A percentile compares a stretch with the other conserved stretches of the same genome.
Evolutionary conservation across 2,888 invertebrate genomes (phyloP).

Genomic region (Phengaris arion): DNA sequence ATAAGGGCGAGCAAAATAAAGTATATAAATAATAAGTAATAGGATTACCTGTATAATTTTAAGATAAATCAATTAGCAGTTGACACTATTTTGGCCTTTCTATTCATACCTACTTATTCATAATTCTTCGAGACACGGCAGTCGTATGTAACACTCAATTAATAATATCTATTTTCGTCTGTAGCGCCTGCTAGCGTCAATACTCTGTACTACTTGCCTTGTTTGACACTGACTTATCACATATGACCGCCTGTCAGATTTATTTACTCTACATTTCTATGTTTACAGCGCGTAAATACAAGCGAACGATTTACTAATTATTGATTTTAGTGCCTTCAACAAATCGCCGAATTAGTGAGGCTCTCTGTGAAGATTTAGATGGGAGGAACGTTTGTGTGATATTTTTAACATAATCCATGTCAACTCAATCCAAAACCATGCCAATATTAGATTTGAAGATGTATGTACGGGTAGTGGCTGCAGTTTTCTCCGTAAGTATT

Average conservation of each 20-base stretch:
- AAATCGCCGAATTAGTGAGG: constrained; percentile 10
- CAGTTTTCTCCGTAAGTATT: constrained; percentile 68
- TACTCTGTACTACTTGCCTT: neutral
- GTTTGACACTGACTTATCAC: constrained; percentile 33
- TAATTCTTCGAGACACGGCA: neutral
- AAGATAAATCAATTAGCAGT: neutral
- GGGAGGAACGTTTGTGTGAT: constrained; percentile 2
- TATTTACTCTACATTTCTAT: constrained; percentile 28
- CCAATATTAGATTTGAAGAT: constrained; percentile 64
- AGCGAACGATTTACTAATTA: constrained; percentile 15
- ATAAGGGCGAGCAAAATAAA: too few species aligned
- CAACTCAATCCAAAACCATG: constrained; percentile 65
- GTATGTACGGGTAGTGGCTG: constrained; percentile 66
- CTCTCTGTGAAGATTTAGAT: neutral
- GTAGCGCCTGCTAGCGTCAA: constrained; percentile 3
- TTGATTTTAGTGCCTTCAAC: constrained; percentile 12
- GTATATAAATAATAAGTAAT: too few species aligned
- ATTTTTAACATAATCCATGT: constrained; percentile 49
- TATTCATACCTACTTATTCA: neutral
- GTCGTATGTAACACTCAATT: neutral
- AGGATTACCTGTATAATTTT: neutral
- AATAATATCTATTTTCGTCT: neutral
- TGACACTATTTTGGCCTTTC: neutral
- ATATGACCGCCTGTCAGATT: constrained; percentile 10
- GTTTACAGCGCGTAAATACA: constrained; percentile 50